Conservation (phyloP, 2,797 vertebrate genomes). For the Pangasius krempfi region DNA sequence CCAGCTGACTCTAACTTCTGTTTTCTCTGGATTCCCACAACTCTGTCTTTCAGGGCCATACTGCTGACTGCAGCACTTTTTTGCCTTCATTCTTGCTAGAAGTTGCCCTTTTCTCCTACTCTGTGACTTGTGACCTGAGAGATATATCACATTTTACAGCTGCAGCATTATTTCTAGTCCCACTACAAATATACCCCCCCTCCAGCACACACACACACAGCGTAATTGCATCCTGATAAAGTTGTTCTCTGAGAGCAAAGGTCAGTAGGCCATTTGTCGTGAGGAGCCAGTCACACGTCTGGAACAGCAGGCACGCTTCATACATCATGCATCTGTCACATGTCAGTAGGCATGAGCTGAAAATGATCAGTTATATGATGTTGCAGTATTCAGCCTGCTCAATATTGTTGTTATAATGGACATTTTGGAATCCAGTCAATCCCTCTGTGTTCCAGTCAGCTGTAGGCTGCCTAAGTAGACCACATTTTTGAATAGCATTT, state of each 20-base stretch:
- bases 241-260: slow-evolving; percentile 22
- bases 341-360: not conserved
- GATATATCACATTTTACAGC: not conserved
- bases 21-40: not conserved
- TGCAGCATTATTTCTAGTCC: not conserved
- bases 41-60: not conserved
- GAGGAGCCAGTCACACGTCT: not conserved
- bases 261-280: slow-evolving; percentile 4
- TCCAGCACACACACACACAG: not conserved
- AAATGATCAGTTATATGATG: not conserved
- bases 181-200: not conserved
- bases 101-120: slow-evolving; percentile 51
- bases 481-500: not conserved
- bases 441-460: not conserved
- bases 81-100: slow-evolving; percentile 52
- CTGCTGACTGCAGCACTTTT: slow-evolving; percentile 30
- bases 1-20: slow-evolving; percentile 1
- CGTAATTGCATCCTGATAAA: slow-evolving; percentile 7
- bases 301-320: not conserved
- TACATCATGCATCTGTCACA: not conserved
- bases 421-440: slow-evolving; percentile 2
- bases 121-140: slow-evolving; percentile 28
- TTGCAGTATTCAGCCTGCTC: not conserved
- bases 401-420: not conserved
- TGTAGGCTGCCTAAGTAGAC: not conserved